Conservation (phyloP, 2,888 invertebrate genomes). For the Penaeus monodon region DNA sequence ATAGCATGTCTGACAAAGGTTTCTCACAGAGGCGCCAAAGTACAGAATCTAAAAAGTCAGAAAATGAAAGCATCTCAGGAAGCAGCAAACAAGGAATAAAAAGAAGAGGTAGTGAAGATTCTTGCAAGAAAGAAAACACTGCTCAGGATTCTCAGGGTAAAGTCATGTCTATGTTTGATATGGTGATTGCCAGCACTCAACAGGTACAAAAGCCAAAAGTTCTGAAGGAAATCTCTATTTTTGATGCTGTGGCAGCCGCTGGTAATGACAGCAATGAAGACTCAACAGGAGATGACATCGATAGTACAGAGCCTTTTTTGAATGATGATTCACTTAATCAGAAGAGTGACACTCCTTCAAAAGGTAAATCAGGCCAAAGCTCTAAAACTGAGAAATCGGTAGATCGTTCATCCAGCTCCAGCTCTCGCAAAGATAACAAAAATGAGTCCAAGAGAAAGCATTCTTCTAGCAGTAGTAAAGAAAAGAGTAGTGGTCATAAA, state of each 20-base stretch:
- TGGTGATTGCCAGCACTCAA: constrained; percentile 24
- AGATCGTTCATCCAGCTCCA: constrained; percentile 7
- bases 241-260: constrained; percentile 29
- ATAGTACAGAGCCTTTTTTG: neutral
- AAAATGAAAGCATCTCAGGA: neutral
- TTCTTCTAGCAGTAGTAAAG: constrained; percentile 24
- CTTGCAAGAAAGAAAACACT: constrained; percentile 3
- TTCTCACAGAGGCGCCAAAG: constrained; percentile 12
- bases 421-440: neutral
- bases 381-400: neutral
- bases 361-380: constrained; percentile 1
- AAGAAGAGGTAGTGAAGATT: constrained; percentile 20
- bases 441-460: constrained; percentile 27
- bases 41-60: constrained; percentile 35
- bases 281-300: neutral
- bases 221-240: constrained; percentile 56
- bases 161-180: constrained; percentile 55
- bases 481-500: constrained; percentile 9
- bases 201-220: constrained; percentile 35
- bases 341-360: constrained; percentile 5
- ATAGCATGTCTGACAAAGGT: constrained; percentile 28
- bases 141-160: constrained; percentile 13
- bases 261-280: constrained; percentile 14
- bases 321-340: constrained; percentile 8
- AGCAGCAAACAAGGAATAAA: constrained; percentile 1